Evolutionary conservation across 2,113 vertebrate species (phyloP).

Genomic region (Miniopterus natalensis): DNA sequence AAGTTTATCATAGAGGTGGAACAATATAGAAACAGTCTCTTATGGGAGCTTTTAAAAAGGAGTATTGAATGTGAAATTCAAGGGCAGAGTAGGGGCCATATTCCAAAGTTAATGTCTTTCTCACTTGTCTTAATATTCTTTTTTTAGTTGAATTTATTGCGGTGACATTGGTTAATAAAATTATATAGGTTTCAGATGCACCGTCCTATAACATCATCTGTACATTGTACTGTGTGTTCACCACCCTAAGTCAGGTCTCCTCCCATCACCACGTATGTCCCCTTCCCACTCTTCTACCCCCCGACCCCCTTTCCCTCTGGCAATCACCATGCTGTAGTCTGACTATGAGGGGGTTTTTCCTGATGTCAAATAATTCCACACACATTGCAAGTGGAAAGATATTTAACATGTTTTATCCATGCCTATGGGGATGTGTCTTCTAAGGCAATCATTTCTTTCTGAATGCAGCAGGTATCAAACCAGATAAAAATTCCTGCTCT

Average conservation of each 20-base stretch:
- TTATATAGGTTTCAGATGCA: not conserved
- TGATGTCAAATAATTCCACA: slow-evolving; percentile 67
- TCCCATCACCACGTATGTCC: not conserved
- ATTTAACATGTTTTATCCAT: slow-evolving; percentile 56
- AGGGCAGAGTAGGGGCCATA: slow-evolving; percentile 62
- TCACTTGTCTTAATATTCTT: slow-evolving; percentile 52
- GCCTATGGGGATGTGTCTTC: slow-evolving; percentile 7
- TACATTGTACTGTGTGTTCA: not conserved
- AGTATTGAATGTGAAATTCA: slow-evolving; percentile 74
- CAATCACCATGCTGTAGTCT: not conserved
- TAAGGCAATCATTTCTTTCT: slow-evolving; percentile 39
- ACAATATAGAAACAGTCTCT: slow-evolving; percentile 72
- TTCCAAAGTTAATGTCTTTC: slow-evolving; percentile 65
- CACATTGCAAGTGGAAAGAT: slow-evolving; percentile 32
- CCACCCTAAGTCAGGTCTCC: not conserved
- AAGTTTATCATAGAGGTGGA: slow-evolving; percentile 70
- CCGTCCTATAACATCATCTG: not conserved
- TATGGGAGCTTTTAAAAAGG: slow-evolving; percentile 58
- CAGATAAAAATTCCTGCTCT: slow-evolving; percentile 15
- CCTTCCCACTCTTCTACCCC: not conserved
- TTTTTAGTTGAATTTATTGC: not conserved
- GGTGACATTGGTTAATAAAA: not conserved
- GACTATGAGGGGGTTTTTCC: not conserved
- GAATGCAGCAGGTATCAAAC: slow-evolving; percentile 17
- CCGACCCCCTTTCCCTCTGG: not conserved